Evolutionary conservation across 2,797 vertebrate species (phyloP).

Genomic region (Notoglanidium macrostoma): DNA sequence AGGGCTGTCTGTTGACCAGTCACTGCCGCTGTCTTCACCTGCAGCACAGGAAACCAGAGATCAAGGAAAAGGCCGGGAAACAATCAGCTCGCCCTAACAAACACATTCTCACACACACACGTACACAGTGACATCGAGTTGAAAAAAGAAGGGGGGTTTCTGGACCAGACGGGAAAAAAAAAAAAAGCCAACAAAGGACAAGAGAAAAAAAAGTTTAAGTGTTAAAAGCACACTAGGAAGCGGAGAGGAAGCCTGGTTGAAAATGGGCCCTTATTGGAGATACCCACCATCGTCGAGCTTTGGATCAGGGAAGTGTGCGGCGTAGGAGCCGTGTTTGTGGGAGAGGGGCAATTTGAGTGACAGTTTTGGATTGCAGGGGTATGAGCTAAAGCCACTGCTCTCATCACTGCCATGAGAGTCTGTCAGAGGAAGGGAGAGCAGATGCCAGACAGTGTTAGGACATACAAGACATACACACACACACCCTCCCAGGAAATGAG

Average conservation of each 20-base stretch:
- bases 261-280: constrained; percentile 58
- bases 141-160: no score
- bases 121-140: neutral
- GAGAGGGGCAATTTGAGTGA: constrained; percentile 71
- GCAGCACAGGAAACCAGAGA: constrained; percentile 30
- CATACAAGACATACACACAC: constrained; percentile 1
- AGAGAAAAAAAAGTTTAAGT: neutral
- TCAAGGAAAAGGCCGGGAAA: neutral
- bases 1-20: constrained; percentile 90
- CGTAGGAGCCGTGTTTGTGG: constrained; percentile 65
- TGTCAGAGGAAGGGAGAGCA: constrained; percentile 66
- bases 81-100: neutral
- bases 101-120: neutral
- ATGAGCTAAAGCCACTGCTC: constrained; percentile 74
- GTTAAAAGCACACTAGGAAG: constrained; percentile 30
- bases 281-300: constrained; percentile 77
- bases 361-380: constrained; percentile 69
- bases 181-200: constrained; percentile 18
- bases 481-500: neutral
- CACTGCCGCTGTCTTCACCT: constrained; percentile 90
- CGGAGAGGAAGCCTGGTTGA: constrained; percentile 57
- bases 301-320: constrained; percentile 70
- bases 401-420: constrained; percentile 77
- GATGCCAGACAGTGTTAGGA: constrained; percentile 54
- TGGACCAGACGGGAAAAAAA: neutral